Base-by-base conservation (phyloP, 1,140 invertebrate species). In the Papilio dardanus region DNA sequence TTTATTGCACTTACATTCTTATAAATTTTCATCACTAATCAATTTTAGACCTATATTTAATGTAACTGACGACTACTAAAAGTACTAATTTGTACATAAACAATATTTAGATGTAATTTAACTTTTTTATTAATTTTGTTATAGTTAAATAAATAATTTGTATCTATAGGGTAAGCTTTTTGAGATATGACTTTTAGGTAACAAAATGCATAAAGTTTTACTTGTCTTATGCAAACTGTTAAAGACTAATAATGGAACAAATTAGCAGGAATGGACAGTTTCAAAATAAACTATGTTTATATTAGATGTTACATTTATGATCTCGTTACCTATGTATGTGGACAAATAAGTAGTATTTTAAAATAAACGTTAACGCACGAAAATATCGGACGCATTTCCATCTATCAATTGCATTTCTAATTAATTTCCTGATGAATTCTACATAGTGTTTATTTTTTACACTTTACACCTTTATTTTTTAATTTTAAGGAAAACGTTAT, bases 281-380 rank as follows among this genome's bases (percentile, higher is more conserved):
- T 28, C 54, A 4, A 30, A 46, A 46, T 19, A 19, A 62, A 54
- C 50, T 54, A 24, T 54, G 50, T 54, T 24, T 54, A 62, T 62
- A 50, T 71, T 71, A 71, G 40, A 71, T 50, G 28, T 71, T 71
- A 71, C 24, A 42, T 71, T 71, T 71, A 30, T 71, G 68, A 71
- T 71, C 68, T 71, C 68, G 40, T 71, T 71, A 71, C 68, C 46
- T 71, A 68, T 33, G n/a, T 71, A 71, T 42, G 37, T 71, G 37
- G 33, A 37, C 10, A 68, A 54, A 54, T 54, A 54, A 54, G 42
- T 54, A 54, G 50, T 24, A 3, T 24, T 54, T 54, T 24, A 54
- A 54, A 54, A 10, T 54, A 54, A 54, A 54, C 2, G 19, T 54
- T 21, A 54, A 24, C 21, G 42, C 21, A 54, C 50, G 21, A 54